Conservation (phyloP, 1,140 invertebrate genomes). For the Leucophenga varia region DNA sequence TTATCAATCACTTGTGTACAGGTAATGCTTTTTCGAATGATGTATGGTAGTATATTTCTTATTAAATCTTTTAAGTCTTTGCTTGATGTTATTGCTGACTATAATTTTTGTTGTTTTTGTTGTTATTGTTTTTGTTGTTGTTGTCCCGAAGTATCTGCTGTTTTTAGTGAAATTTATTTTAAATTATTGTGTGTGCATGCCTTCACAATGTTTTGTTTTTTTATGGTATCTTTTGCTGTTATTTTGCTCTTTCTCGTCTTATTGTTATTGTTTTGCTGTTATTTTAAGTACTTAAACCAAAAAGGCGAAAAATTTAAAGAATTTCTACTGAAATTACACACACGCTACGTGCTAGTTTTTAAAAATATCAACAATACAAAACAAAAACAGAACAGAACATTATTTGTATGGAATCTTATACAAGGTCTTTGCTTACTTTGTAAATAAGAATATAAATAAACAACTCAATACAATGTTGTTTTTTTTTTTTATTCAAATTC, state of each 20-base stretch:
- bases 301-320: too few species aligned
- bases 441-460: not conserved
- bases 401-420: not conserved
- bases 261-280: not conserved
- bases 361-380: too few species aligned
- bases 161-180: too few species aligned
- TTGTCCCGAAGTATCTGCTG: too few species aligned
- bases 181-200: too few species aligned
- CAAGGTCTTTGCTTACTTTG: not conserved
- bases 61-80: conserved; percentile 27
- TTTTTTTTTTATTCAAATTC: not conserved
- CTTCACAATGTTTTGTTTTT: too few species aligned
- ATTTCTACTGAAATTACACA: too few species aligned
- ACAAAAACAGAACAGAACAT: too few species aligned
- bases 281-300: too few species aligned
- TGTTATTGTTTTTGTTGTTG: conserved; percentile 4
- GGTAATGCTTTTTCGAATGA: conserved; percentile 14
- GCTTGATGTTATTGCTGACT: conserved; percentile 8
- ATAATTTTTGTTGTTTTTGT: conserved; percentile 11
- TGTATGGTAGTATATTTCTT: conserved; percentile 28
- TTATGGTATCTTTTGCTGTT: too few species aligned
- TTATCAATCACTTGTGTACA: conserved; percentile 44
- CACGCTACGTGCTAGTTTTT: too few species aligned
- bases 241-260: conserved; percentile 13
- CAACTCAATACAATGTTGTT: not conserved